A percentile compares a stretch with the other conserved stretches of the same genome.
Conservation (phyloP, 2,113 vertebrate genomes). For the Dendrocopos noguchii region DNA sequence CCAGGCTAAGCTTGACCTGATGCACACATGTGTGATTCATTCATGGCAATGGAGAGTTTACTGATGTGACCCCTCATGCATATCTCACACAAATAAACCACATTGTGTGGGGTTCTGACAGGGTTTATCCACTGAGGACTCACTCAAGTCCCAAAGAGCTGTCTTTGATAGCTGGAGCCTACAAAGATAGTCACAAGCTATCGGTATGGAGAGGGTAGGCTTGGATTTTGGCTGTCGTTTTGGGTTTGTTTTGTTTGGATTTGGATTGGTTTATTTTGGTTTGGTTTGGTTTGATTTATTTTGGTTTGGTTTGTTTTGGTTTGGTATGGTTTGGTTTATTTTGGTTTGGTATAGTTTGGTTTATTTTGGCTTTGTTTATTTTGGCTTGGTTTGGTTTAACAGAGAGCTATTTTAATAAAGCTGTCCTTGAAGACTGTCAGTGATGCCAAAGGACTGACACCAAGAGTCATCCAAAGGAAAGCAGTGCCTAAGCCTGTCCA, state of each 20-base stretch:
- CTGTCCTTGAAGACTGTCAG: constrained; percentile 1
- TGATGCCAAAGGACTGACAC: constrained; percentile 6
- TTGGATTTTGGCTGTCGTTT: background rate
- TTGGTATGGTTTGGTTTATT: background rate
- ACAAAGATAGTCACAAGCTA: background rate
- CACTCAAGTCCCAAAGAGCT: constrained; percentile 1
- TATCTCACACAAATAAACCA: constrained; percentile 50
- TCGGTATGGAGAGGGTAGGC: background rate
- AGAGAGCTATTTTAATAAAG: constrained; percentile 23
- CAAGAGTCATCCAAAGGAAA: background rate
- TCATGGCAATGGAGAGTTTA: constrained; percentile 15
- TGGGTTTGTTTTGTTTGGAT: background rate
- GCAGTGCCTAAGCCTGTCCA: background rate
- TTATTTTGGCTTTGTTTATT: background rate
- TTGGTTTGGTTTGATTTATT: no score
- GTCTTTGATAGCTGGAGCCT: constrained; percentile 4
- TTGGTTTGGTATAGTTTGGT: background rate
- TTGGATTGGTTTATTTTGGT: no score
- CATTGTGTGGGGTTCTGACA: background rate
- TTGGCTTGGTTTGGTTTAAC: background rate
- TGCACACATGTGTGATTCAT: background rate
- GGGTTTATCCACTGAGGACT: constrained; percentile 29
- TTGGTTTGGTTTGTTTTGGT: no score
- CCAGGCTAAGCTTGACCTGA: background rate
- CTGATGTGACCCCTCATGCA: constrained; percentile 8